Evolutionary conservation across 2,113 vertebrate genomes (phyloP), one percentile per base, ranked within the genome.

Genomic region (Pachypanchax playfairii): DNA sequence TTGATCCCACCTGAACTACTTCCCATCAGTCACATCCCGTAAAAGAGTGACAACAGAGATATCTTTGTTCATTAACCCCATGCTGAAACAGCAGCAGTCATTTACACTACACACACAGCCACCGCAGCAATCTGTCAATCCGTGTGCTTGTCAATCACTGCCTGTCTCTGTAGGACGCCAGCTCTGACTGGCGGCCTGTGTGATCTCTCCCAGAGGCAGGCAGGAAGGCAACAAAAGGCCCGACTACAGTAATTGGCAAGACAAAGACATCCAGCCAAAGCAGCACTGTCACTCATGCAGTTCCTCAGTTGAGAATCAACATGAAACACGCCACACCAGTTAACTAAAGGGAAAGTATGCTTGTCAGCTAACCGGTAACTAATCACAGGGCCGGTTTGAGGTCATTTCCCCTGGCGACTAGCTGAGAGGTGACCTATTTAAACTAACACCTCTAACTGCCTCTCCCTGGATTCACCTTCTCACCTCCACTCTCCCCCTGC

Each of bases 121-220:
- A 76, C 66, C 8, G 60, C 73, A 52, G 65, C 72, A 75, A 72
- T 75, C 75, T 76, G 86, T 90, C 84, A 85, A 65, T 87, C 81
- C 56, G 10, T 26, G 82, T 64, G 77, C 79, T 82, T 87, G 87
- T 89, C 87, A 85, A 78, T 87, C 87, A 85, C 65, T 67, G 70
- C 0, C 61, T 18, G 73, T 79, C 84, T 88, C 83, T 14, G 79
- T 44, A 70, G 83, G 85, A 65, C 75, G 77, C 71, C 48, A 44
- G 39, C 70, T 75, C 47, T 89, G 88, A 90, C 74, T 90, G 90
- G 87, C 90, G 84, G 84, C 77, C 79, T 51, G 83, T 90, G 83
- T 88, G 88, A 89, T 90, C 88, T 89, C 82, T 88, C 83, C 72
- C 65, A 84, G 74, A 85, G 80, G 81, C 84, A 79, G 65, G 77